Conservation (phyloP, 2,888 invertebrate species). For the Colostygia pectinataria region DNA sequence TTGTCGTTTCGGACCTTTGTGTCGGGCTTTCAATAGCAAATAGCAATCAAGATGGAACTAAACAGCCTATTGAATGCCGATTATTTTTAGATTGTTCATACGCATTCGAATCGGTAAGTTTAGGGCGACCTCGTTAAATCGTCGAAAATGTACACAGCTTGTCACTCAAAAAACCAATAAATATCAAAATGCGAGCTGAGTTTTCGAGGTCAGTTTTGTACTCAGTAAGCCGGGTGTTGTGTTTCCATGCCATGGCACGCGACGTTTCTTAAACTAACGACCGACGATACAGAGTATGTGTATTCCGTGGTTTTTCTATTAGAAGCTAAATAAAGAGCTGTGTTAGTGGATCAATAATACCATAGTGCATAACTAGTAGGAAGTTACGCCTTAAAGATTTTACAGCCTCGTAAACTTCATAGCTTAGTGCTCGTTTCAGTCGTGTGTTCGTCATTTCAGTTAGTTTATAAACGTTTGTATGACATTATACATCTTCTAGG, state of each 20-base stretch:
- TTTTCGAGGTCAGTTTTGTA: too few relatives aligned
- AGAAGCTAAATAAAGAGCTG: neutral
- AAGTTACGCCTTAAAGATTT: slow-evolving; percentile 12
- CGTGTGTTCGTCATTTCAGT: slow-evolving; percentile 36
- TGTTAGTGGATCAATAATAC: neutral
- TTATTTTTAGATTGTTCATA: slow-evolving; percentile 4
- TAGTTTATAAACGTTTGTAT: slow-evolving; percentile 45
- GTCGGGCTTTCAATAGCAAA: slow-evolving; percentile 26
- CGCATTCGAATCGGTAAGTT: too few relatives aligned
- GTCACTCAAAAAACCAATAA: too few relatives aligned
- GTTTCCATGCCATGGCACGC: too few relatives aligned
- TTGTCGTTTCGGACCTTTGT: slow-evolving; percentile 37
- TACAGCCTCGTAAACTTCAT: slow-evolving; percentile 17
- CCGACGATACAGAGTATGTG: too few relatives aligned
- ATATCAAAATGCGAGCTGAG: too few relatives aligned
- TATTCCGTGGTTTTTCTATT: neutral
- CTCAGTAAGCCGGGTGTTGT: too few relatives aligned
- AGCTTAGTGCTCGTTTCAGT: slow-evolving; percentile 25
- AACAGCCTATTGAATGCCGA: slow-evolving; percentile 18
- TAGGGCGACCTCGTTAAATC: too few relatives aligned
- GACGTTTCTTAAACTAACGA: too few relatives aligned
- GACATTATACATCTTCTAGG: slow-evolving; percentile 63
- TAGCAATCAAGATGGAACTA: slow-evolving; percentile 21
- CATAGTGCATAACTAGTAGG: neutral
- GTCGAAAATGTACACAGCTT: too few relatives aligned